These are phyloP conservation scores for Hypocryptadius cinnamomeus DNA, from an alignment of 2,113 vertebrate genomes.

Conservation along the genomic window DNA sequence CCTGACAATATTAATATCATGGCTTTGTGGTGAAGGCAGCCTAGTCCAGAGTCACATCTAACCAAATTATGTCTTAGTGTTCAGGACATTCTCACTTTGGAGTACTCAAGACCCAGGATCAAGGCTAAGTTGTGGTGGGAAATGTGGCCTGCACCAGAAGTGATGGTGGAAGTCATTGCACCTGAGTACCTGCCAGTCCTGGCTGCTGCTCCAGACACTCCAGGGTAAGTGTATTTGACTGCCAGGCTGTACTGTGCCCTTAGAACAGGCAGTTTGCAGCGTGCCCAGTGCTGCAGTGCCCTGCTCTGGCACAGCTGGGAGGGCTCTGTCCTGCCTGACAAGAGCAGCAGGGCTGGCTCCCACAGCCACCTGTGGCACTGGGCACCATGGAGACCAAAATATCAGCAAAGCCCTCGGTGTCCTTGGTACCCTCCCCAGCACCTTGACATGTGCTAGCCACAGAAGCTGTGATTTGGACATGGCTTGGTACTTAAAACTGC, in stretches of 20 bases:
- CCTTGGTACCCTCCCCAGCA: neutral
- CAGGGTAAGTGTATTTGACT: neutral
- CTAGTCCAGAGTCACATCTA: neutral
- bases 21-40: neutral
- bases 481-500: neutral
- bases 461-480: neutral
- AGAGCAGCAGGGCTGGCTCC: neutral
- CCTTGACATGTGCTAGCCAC: neutral
- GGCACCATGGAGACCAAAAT: neutral
- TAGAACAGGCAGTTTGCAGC: neutral
- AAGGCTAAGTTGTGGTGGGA: neutral
- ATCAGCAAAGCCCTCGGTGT: neutral
- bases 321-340: neutral
- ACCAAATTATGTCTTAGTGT: neutral
- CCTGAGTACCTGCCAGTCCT: neutral
- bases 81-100: neutral
- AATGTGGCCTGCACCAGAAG: neutral
- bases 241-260: neutral
- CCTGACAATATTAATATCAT: neutral
- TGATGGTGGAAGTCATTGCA: neutral
- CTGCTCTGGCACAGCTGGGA: neutral
- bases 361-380: no score
- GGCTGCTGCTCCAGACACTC: neutral
- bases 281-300: neutral
- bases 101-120: neutral